phyloP scores from a whole-genome alignment of 53 echinoderm and acorn worm genomes.

The Stichopus horrens region DNA sequence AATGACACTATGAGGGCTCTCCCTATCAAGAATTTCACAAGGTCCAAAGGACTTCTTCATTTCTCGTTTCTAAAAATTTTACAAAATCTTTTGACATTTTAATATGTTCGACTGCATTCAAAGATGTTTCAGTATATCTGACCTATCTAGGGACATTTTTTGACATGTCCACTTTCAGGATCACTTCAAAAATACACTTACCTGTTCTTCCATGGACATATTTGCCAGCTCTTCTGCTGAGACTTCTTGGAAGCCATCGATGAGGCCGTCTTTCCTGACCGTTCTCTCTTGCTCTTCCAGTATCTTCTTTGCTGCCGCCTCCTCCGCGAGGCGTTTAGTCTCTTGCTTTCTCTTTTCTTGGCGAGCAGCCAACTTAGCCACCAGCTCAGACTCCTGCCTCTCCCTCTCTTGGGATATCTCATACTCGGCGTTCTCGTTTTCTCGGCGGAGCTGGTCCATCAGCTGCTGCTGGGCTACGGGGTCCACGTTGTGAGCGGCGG shows the following conservation, averaged over 20 bases:
- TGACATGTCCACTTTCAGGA: no score
- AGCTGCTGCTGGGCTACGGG: conserved; percentile 86
- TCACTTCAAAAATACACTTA: conserved; percentile 13
- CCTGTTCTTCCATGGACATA: conserved; percentile 96
- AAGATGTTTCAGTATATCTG: no score
- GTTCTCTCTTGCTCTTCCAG: conserved; percentile 81
- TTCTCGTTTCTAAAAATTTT: no score
- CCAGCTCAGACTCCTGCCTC: conserved; percentile 74
- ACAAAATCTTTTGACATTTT: no score
- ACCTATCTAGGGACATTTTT: no score
- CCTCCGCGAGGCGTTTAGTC: conserved; percentile 70
- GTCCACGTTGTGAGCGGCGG: conserved; percentile 60
- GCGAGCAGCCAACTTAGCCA: conserved; percentile 76
- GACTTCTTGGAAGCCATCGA: conserved; percentile 62
- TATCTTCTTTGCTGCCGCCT: conserved; percentile 77
- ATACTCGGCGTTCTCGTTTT: conserved; percentile 81
- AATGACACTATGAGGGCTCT: no score
- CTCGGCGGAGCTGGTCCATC: conserved; percentile 81
- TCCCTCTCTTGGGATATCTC: conserved; percentile 75
- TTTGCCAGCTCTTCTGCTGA: conserved; percentile 65
- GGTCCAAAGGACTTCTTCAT: no score
- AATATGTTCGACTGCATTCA: no score
- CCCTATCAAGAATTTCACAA: no score
- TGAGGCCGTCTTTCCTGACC: conserved; percentile 61
- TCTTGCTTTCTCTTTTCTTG: conserved; percentile 69